Evolutionary conservation across 2,797 vertebrate genomes (phyloP).

Genomic region (Denticeps clupeoides): DNA sequence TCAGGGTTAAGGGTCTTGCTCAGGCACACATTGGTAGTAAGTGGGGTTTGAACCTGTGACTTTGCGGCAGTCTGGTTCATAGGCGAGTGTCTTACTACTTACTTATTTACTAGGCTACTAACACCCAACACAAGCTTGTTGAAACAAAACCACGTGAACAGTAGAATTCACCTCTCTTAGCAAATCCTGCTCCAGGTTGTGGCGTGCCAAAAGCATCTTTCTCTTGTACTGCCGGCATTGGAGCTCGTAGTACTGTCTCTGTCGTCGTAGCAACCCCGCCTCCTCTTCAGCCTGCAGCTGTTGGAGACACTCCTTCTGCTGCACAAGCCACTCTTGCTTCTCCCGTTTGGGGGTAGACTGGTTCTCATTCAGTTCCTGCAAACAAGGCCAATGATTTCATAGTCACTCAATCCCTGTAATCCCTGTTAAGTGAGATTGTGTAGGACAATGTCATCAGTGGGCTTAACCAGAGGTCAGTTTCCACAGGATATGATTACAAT

Average conservation of each 20-base stretch:
- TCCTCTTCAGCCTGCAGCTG: conserved; percentile 85
- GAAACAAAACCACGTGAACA: too few species aligned
- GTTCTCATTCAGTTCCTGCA: conserved; percentile 83
- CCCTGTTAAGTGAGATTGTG: not conserved
- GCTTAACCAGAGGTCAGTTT: too few species aligned
- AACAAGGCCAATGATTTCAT: not conserved
- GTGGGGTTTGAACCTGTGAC: too few species aligned
- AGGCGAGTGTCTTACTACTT: too few species aligned
- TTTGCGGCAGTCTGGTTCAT: too few species aligned
- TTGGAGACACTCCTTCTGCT: conserved; percentile 86
- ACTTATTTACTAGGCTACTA: too few species aligned
- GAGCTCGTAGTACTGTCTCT: conserved; percentile 84
- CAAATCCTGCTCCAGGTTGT: conserved; percentile 77
- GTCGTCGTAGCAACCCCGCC: conserved; percentile 71
- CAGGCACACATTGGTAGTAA: too few species aligned
- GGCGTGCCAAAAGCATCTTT: conserved; percentile 78
- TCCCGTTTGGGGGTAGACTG: conserved; percentile 86
- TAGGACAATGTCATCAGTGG: too few species aligned
- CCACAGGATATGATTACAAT: too few species aligned
- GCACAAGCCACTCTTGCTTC: conserved; percentile 85
- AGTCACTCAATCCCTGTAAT: not conserved
- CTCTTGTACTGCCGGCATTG: conserved; percentile 87
- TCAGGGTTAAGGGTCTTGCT: too few species aligned
- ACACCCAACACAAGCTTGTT: too few species aligned
- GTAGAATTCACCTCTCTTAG: conserved; percentile 44